phyloP scores from a whole-genome alignment of 2,797 vertebrate species.

The Pseudochaenichthys georgianus region DNA sequence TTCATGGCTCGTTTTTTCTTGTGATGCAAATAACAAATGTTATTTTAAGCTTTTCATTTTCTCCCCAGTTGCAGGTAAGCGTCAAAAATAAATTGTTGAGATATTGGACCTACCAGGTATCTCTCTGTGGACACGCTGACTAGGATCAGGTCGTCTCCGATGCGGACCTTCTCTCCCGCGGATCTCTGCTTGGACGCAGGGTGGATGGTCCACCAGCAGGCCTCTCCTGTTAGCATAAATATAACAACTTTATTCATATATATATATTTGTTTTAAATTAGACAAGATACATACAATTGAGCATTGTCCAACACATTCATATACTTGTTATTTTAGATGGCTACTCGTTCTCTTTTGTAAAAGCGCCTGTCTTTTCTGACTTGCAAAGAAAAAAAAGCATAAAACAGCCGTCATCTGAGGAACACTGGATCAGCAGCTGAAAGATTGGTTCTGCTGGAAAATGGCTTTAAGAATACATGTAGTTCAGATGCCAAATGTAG shows the following conservation, averaged over 20 bases:
- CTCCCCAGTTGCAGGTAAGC: background rate
- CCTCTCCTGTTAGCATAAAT: slow-evolving; percentile 87
- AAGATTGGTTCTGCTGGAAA: slow-evolving; percentile 35
- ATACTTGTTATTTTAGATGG: background rate
- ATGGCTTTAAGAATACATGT: slow-evolving; percentile 10
- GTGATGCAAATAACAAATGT: background rate
- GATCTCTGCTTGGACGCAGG: slow-evolving; percentile 99
- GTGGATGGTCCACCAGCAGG: slow-evolving; percentile 99
- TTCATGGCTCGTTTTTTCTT: slow-evolving; percentile 16
- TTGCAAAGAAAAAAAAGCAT: slow-evolving; percentile 28
- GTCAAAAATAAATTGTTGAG: background rate
- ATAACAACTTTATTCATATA: background rate
- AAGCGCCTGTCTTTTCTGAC: slow-evolving; percentile 19
- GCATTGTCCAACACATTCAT: background rate
- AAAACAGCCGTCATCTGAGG: slow-evolving; percentile 35
- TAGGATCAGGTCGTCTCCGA: slow-evolving; percentile 98
- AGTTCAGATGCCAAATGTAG: slow-evolving; percentile 43
- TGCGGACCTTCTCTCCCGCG: slow-evolving; percentile 98
- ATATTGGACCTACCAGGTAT: slow-evolving; percentile 90
- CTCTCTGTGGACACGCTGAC: slow-evolving; percentile 98
- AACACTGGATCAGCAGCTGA: slow-evolving; percentile 24
- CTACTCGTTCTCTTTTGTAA: background rate
- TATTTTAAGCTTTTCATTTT: background rate
- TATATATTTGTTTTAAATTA: background rate
- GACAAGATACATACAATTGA: background rate